phyloP scores from a whole-genome alignment of 1,140 invertebrate genomes.

The Drosophila nannoptera region DNA sequence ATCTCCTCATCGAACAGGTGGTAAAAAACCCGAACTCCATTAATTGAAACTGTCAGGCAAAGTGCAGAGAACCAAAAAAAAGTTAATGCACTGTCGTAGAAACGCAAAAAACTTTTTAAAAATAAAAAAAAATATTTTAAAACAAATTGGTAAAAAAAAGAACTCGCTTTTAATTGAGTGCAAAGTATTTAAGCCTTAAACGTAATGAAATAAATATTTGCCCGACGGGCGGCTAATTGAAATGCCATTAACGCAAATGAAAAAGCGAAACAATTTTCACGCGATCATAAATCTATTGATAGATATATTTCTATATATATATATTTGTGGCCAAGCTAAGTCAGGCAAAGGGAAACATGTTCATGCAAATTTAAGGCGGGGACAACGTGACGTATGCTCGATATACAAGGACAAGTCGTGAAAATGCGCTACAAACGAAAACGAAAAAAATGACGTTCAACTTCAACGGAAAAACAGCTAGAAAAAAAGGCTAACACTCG shows the following conservation, averaged over 20 bases:
- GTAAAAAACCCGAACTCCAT: constrained; percentile 22
- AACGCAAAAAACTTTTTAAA: constrained; percentile 1
- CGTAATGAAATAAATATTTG: constrained; percentile 47
- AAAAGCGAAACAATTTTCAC: no score
- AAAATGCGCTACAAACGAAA: constrained; percentile 26
- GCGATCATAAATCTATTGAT: no score
- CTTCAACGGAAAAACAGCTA: constrained; percentile 24
- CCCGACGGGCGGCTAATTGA: constrained; percentile 21
- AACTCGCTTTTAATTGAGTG: constrained; percentile 1
- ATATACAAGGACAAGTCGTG: constrained; percentile 34
- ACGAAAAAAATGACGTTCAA: no score
- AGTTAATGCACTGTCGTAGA: constrained; percentile 1
- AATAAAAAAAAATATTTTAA: constrained; percentile 1
- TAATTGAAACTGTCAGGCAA: constrained; percentile 11
- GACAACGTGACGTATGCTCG: constrained; percentile 47
- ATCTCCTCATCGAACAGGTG: constrained; percentile 16
- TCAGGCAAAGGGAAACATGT: not conserved
- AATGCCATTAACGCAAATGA: constrained; percentile 19
- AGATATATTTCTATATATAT: no score
- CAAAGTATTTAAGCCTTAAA: constrained; percentile 20
- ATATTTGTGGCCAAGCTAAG: no score
- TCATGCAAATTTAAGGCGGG: not conserved
- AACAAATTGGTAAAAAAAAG: not conserved
- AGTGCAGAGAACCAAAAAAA: constrained; percentile 1
- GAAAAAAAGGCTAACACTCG: constrained; percentile 13